These are phyloP conservation scores for Rhea americana DNA, from an alignment of 2,113 vertebrate genomes.

Conservation along the genomic window DNA sequence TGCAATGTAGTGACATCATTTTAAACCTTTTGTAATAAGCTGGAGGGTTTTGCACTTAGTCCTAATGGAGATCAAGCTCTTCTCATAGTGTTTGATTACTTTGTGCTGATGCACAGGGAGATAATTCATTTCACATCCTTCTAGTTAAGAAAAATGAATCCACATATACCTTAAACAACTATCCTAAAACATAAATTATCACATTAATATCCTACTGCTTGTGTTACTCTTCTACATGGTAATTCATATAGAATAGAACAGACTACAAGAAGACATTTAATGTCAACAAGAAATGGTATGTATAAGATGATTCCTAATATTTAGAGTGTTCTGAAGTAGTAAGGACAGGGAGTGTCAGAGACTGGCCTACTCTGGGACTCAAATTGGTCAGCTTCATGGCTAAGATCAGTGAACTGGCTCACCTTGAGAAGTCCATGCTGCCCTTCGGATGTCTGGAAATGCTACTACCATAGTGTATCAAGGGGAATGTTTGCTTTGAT, in stretches of 20 bases:
- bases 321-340: neutral
- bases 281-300: neutral
- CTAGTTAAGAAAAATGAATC: neutral
- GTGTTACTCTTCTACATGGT: neutral
- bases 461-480: neutral
- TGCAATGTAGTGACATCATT: neutral
- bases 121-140: neutral
- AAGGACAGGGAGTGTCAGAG: fast-evolving
- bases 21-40: neutral
- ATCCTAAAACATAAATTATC: neutral
- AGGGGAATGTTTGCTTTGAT: neutral
- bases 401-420: neutral
- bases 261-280: neutral
- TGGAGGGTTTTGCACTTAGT: neutral
- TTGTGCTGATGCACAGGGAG: neutral
- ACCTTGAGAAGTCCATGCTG: neutral
- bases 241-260: neutral
- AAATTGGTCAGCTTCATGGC: fast-evolving
- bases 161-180: neutral
- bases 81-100: neutral
- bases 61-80: neutral
- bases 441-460: too few relatives aligned
- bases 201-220: neutral
- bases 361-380: neutral
- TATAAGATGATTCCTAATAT: neutral